Percentiles rank a stretch among this genome's conserved stretches.
These are phyloP conservation scores for Siniperca obscura DNA, from an alignment of 2,797 vertebrate species.

Conservation along the genomic window DNA sequence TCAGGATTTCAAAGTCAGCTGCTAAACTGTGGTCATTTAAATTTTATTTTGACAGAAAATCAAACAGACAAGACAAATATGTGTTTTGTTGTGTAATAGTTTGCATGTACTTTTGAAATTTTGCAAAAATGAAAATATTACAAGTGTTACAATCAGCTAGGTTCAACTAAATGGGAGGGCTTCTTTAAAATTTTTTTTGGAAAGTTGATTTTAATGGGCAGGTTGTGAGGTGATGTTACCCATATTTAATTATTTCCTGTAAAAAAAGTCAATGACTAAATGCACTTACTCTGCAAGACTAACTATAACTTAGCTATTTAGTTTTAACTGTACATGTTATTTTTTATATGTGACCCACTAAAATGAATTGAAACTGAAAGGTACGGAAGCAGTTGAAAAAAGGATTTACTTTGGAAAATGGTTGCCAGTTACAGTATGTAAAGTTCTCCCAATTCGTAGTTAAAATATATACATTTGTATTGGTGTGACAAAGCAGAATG, in stretches of 20 bases:
- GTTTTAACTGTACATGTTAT: neutral
- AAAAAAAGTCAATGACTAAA: neutral
- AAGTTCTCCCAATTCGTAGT: neutral
- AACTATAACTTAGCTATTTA: neutral
- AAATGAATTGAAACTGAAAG: neutral
- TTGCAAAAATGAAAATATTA: neutral
- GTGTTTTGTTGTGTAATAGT: neutral
- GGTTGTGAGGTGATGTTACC: too few relatives aligned
- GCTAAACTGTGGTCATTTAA: neutral
- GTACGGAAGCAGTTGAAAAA: neutral
- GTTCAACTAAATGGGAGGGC: neutral
- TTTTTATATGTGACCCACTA: neutral
- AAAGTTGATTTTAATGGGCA: too few relatives aligned
- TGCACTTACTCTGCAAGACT: neutral
- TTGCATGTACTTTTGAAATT: neutral
- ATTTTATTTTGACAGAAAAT: constrained; percentile 1
- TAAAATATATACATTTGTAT: neutral
- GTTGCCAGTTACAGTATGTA: neutral
- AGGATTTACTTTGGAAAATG: neutral
- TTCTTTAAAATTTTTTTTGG: neutral
- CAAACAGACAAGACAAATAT: neutral
- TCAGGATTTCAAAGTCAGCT: neutral
- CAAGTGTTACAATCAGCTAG: neutral
- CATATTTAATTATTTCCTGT: too few relatives aligned
- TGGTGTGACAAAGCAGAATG: neutral